Evolutionary conservation across 2,797 vertebrate species (phyloP).

Genomic region (Gymnothorax javanicus): DNA sequence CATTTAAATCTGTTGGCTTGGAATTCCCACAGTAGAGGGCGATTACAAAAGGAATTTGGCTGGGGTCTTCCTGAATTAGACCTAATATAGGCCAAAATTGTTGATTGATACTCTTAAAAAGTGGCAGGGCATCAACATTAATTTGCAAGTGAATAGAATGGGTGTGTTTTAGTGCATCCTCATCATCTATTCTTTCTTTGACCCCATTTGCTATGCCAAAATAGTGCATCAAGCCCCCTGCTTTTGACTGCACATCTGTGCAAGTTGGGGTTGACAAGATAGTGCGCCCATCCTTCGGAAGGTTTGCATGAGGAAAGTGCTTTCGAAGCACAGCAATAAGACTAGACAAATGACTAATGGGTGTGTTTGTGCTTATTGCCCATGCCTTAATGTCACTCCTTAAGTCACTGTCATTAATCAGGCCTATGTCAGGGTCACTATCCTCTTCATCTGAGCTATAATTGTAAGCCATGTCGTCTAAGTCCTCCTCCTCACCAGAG

Average conservation of each 20-base stretch:
- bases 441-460: background rate
- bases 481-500: background rate
- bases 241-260: constrained; percentile 16
- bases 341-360: constrained; percentile 19
- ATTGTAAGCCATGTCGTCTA: background rate
- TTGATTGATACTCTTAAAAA: constrained; percentile 17
- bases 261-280: background rate
- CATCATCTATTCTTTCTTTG: background rate
- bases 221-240: constrained; percentile 16
- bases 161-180: background rate
- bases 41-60: constrained; percentile 9
- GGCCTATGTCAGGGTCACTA: background rate
- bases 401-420: background rate
- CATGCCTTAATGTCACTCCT: background rate
- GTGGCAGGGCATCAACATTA: constrained; percentile 20
- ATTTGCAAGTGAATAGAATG: constrained; percentile 15
- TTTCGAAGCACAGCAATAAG: constrained; percentile 16
- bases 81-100: constrained; percentile 18
- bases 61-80: constrained; percentile 13
- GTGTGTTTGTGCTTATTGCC: constrained; percentile 16
- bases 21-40: constrained; percentile 5
- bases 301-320: constrained; percentile 12
- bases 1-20: constrained; percentile 23
- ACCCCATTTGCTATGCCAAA: constrained; percentile 14
- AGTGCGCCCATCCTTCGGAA: constrained; percentile 4